These are phyloP conservation scores for Tupaia chinensis DNA, from an alignment of 2,113 vertebrate genomes.

Conservation along the genomic window DNA sequence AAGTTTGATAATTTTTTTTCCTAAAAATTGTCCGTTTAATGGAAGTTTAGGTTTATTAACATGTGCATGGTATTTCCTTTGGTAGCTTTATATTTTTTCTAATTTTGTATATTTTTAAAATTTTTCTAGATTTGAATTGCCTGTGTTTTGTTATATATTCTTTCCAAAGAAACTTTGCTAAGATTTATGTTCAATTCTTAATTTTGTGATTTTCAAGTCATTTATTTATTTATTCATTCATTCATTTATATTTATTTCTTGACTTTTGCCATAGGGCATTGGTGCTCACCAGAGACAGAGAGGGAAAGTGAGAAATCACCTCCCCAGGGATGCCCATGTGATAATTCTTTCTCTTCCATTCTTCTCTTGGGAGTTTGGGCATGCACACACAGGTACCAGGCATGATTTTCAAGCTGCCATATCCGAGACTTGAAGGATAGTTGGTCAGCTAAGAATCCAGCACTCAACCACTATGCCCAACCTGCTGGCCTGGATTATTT, in stretches of 20 bases:
- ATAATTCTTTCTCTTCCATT: too few species aligned
- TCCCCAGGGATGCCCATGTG: too few species aligned
- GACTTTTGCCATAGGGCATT: too few species aligned
- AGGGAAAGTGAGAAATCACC: too few species aligned
- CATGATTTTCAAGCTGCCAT: too few species aligned
- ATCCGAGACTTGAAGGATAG: too few species aligned
- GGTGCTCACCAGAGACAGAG: too few species aligned
- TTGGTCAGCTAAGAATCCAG: too few species aligned
- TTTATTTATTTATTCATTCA: neutral
- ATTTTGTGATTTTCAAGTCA: neutral
- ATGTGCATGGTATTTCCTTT: neutral
- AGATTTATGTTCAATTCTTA: neutral
- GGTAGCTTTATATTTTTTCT: neutral
- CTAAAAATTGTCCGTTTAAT: neutral
- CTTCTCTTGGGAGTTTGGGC: too few species aligned
- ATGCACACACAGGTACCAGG: too few species aligned
- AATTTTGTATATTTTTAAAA: neutral
- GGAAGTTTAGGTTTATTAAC: conserved; percentile 2
- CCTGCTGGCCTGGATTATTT: neutral
- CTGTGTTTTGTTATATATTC: conserved; percentile 12
- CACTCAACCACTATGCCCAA: too few species aligned
- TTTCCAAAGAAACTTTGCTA: neutral
- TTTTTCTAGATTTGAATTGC: conserved; percentile 32
- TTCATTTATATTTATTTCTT: neutral
- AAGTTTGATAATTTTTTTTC: neutral